Base-by-base conservation (phyloP, 1,140 invertebrate species). In the Penaeus vannamei region DNA sequence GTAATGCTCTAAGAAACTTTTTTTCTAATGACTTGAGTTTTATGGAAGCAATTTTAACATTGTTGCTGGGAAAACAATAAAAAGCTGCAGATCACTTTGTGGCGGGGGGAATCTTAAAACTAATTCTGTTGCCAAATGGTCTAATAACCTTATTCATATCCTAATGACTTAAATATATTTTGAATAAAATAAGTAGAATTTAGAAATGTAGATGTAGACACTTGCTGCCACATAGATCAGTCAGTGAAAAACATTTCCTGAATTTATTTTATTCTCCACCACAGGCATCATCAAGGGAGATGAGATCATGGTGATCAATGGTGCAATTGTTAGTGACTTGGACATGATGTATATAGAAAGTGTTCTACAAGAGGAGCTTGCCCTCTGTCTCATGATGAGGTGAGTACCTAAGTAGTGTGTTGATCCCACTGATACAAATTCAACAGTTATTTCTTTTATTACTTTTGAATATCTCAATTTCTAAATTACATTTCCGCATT, bases 341-440 rank as follows among this genome's bases (percentile, higher is more conserved):
- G 98, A 99, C 95, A 99, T 99, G 98, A 99, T 99, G 97, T 99
- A 98, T 94, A 95, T 99, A 92, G 98, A 99, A 93, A 93, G 93
- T 92, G 97, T 99, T 61, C 94, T 99, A 87, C 97, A 99, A 94
- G 98, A 99, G 93, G 98, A 98, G 92, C 95, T 97, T 61, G 96
- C 97, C 46, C 95, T 99, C n/a, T 98, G 97, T 94, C 97, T 99
- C 96, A 99, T 98, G 96, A 98, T 99, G 95, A 95, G 98, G 91
- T 91, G 26, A 64, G 89, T 17, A 1, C 26, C 4, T 8, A 20
- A 61, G 1, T 53, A 1, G 14, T 17, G 17, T 53, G 53, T 53
- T 53, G 14, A 14, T 53, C 53, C 17, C 7, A 53, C 53, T 53
- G 53, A 53, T 53, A 17, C 53, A 53, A 14, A 53, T 69, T 59